Percentiles rank a stretch among this genome's conserved stretches.
Conservation (phyloP, 2,888 invertebrate genomes). For the Tetranychus piercei region DNA sequence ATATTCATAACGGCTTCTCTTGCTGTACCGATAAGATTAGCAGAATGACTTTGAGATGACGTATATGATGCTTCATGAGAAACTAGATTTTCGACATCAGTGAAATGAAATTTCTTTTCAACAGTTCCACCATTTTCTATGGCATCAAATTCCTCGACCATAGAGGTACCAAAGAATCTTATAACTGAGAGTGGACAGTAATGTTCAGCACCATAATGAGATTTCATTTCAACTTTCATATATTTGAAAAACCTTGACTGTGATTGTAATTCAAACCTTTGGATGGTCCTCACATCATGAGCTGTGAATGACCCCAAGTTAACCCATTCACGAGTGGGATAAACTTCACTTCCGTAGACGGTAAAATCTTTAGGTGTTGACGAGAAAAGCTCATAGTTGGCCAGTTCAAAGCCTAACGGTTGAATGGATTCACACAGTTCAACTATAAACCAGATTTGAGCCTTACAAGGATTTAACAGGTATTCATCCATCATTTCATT, state of each 20-base stretch:
- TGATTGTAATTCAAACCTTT: constrained; percentile 60
- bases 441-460: constrained; percentile 81
- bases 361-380: constrained; percentile 82
- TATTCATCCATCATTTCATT: constrained; percentile 86
- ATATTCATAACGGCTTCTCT: constrained; percentile 77
- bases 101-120: neutral
- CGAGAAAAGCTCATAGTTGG: constrained; percentile 93
- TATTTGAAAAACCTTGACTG: constrained; percentile 63
- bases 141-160: constrained; percentile 54
- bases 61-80: constrained; percentile 1
- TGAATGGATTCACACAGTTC: constrained; percentile 96
- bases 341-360: constrained; percentile 67
- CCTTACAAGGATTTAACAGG: constrained; percentile 77
- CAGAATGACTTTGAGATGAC: neutral
- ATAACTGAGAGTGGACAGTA: constrained; percentile 93
- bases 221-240: constrained; percentile 68
- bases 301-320: constrained; percentile 69
- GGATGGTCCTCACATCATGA: constrained; percentile 64
- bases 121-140: constrained; percentile 43
- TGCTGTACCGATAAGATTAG: constrained; percentile 49
- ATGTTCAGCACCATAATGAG: constrained; percentile 88
- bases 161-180: constrained; percentile 71
- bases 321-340: constrained; percentile 78
- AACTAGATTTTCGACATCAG: constrained; percentile 41
- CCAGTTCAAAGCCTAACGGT: constrained; percentile 66